Percentiles rank a stretch among this genome's conserved stretches.
phyloP scores from a whole-genome alignment of 2,113 vertebrate genomes.

The Mesitornis unicolor region DNA sequence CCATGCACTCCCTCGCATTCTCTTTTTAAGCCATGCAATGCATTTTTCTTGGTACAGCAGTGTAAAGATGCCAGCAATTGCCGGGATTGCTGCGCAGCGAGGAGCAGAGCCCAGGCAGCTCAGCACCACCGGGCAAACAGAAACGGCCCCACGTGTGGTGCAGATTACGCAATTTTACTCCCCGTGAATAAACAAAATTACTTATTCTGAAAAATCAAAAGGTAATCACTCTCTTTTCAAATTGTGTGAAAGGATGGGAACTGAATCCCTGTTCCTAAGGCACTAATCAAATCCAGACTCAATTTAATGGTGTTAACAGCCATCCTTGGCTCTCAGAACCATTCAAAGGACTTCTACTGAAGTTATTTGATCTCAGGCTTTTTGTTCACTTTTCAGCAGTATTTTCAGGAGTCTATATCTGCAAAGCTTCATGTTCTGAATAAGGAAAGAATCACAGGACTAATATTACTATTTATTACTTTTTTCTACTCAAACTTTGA shows the following conservation, averaged over 20 bases:
- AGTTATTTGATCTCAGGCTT: not conserved
- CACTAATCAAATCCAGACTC: not conserved
- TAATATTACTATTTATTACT: not conserved
- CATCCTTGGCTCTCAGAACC: not conserved
- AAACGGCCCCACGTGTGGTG: fast-evolving
- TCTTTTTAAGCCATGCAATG: not conserved
- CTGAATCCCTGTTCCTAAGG: not conserved
- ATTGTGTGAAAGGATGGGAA: not conserved
- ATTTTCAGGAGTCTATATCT: not conserved
- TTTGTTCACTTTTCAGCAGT: not conserved
- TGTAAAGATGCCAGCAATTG: fast-evolving
- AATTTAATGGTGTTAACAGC: not conserved
- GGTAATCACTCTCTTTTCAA: not conserved
- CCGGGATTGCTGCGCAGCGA: fast-evolving
- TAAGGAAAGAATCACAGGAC: not conserved
- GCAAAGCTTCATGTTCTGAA: not conserved
- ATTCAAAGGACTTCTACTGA: not conserved
- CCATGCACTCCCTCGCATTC: fast-evolving
- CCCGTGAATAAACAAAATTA: not conserved
- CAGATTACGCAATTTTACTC: not conserved
- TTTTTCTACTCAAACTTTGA: not conserved
- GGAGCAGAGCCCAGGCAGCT: not conserved
- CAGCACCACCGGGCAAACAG: no score
- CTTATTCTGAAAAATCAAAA: not conserved
- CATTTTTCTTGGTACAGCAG: fast-evolving